Conservation (phyloP, 2,113 vertebrate species). For the Nestor notabilis region DNA sequence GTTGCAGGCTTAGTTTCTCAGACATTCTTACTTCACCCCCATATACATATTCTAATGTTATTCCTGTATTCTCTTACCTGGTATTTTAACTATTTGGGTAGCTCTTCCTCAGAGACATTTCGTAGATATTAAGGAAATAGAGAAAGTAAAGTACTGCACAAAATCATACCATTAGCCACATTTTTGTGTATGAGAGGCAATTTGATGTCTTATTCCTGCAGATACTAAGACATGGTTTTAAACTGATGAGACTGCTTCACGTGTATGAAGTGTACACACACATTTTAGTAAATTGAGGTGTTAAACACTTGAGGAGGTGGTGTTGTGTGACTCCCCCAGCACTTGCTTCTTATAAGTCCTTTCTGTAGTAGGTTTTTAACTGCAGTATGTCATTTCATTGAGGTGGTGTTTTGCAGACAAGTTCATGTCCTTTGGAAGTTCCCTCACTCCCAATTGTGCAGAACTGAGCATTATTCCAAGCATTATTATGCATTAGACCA, state of each 20-base stretch:
- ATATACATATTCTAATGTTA: not conserved
- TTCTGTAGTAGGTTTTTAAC: not conserved
- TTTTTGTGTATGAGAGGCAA: not conserved
- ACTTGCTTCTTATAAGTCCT: not conserved
- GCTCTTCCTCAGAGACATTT: not conserved
- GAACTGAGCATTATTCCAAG: not conserved
- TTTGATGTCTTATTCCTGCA: not conserved
- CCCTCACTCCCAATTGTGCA: accelerated
- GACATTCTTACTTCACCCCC: not conserved
- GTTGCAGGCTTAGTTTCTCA: not conserved
- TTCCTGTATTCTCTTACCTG: not conserved
- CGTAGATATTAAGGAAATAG: not conserved
- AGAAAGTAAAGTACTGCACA: not conserved
- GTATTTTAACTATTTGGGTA: not conserved
- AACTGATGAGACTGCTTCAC: not conserved
- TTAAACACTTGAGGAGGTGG: not conserved
- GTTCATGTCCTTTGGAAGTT: not conserved
- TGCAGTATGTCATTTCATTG: not conserved
- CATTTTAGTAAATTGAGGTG: not conserved
- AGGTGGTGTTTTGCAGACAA: not conserved
- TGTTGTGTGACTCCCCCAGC: not conserved
- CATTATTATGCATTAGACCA: not conserved
- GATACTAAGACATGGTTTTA: not conserved
- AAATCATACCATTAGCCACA: not conserved
- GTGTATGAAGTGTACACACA: not conserved